Evolutionary conservation across 64 coral and sea anemone genomes (phyloP).

Genomic region (Montipora efflorescens): DNA sequence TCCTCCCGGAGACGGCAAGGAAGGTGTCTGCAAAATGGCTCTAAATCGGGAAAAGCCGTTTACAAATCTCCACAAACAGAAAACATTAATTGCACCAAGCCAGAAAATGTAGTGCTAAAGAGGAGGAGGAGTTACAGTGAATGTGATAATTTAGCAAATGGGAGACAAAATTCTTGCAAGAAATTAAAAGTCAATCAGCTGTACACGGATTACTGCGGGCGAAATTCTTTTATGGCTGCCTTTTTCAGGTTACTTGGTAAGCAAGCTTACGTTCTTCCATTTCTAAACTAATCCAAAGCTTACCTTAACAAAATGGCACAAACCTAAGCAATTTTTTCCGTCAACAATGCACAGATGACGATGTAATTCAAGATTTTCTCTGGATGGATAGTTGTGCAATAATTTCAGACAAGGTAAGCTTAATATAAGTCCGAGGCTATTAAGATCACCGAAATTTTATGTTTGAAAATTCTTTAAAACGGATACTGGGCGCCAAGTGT

Average conservation of each 20-base stretch:
- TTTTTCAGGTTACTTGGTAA: conserved; percentile 96
- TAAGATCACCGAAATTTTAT: too few relatives aligned
- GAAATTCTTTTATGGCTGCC: conserved; percentile 94
- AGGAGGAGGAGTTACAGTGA: conserved; percentile 39
- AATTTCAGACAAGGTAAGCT: conserved; percentile 92
- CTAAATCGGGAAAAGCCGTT: not conserved
- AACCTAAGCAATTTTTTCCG: not conserved
- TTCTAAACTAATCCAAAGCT: not conserved
- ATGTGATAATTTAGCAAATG: not conserved
- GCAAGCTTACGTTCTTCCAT: not conserved
- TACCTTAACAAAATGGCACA: not conserved
- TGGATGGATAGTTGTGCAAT: conserved; percentile 99
- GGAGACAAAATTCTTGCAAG: conserved; percentile 58
- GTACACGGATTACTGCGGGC: conserved; percentile 70
- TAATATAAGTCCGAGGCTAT: too few relatives aligned
- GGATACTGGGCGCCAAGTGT: too few relatives aligned
- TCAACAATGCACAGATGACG: conserved; percentile 79
- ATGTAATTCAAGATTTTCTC: conserved; percentile 97
- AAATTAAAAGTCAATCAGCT: conserved; percentile 82
- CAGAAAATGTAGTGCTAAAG: conserved; percentile 24
- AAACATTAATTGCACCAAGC: conserved; percentile 8
- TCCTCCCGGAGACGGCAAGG: not conserved
- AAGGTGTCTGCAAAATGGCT: conserved; percentile 15
- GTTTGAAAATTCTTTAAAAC: too few relatives aligned
- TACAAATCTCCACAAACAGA: conserved; percentile 16